Evolutionary conservation across 2,888 invertebrate species (phyloP), one percentile per base, ranked within the genome.

Genomic region (Melieria crassipennis): DNA sequence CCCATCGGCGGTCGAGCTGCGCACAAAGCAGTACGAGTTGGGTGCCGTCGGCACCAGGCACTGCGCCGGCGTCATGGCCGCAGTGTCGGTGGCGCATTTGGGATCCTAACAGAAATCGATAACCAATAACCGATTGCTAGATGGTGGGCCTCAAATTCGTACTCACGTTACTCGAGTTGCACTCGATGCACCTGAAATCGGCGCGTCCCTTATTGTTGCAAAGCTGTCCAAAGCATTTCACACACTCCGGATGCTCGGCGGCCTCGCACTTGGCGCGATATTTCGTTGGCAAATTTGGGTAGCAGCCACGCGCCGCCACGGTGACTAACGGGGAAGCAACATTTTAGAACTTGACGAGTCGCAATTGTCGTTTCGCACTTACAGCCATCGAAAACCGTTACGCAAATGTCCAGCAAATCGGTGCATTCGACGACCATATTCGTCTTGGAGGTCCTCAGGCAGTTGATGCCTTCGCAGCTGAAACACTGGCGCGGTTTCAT

Each of bases 21-120:
- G 77, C 7, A 82, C 80, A 52, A 78, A 86, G 70, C 86, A 86
- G 58, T 84, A 86, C n/a, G 85, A 81, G 58, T 85, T 84, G 4
- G 68, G 72, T 0, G 82, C 75, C 4, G 82, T 80, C 48, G 85
- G 80, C 3, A 80, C 74, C 4, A 78, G 73, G 65, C 86, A 86
- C 47, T 79, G 82, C 0, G 67, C 52, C 4, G 82, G 71, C 3
- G 56, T 65, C 6, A 85, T 60, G 3, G 10, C 65, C 16, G 57
- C 50, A 0, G 75, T 65, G 0, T 74, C 78, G 5, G 47, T 60
- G 3, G 77, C 75, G 63, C 86, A 86, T 6, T 79, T 74, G 10
- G 72, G 45, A 16, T 82, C 67, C 84, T 84, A 61, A 7, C 46
- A 63, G 45, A 16, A 50, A 30, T 7, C 4, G 45, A 7, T 43